Evolutionary conservation across 2,888 invertebrate species (phyloP), one percentile per base, ranked within the genome.

Genomic region (Unio pictorum): DNA sequence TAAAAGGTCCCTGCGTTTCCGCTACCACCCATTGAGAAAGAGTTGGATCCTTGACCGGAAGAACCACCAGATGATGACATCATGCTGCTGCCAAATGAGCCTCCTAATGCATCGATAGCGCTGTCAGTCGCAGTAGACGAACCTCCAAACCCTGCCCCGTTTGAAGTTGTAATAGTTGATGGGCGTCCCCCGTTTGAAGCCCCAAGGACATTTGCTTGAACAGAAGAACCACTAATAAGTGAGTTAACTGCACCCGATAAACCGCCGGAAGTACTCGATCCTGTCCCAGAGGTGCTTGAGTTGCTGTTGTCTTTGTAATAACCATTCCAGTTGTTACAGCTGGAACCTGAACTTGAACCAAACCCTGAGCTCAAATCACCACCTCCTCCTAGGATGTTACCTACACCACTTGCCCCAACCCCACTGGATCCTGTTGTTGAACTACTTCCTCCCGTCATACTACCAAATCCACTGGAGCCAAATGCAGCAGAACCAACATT

Each of bases 231-330:
- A 34, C 61, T 55, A 6, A 58, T 23, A 5, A 26, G 20, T 58
- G 67, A 61, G 7, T 64, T 64, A 64, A 67, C 61, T 5, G 66
- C 63, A 1, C 58, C 61, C 20, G 61, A 60, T n/a, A 67, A 67
- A 17, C 71, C 61, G 55, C 72, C 67, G 26, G 45, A 60, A 18
- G 68, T 60, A 20, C 64, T 59, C 56, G 66, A 69, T 17, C 54
- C 66, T n/a, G 70, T 64, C n/a, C 66, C 66, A 23, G 70, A 64
- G 15, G 71, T 66, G 17, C 54, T 17, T 26, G 18, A 63, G 45
- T 45, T 45, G 45, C 8, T 45, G 8, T 15, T 66, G 54, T 68
- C 74, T 23, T 69, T 72, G 26, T 72, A 72, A 64, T 72, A 68
- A 23, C 69, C 72, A 59, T 72, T 69, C 74, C 72, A 72, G 3